These are phyloP conservation scores for Blennius ocellaris DNA, from an alignment of 2,113 vertebrate genomes.

Conservation along the genomic window DNA sequence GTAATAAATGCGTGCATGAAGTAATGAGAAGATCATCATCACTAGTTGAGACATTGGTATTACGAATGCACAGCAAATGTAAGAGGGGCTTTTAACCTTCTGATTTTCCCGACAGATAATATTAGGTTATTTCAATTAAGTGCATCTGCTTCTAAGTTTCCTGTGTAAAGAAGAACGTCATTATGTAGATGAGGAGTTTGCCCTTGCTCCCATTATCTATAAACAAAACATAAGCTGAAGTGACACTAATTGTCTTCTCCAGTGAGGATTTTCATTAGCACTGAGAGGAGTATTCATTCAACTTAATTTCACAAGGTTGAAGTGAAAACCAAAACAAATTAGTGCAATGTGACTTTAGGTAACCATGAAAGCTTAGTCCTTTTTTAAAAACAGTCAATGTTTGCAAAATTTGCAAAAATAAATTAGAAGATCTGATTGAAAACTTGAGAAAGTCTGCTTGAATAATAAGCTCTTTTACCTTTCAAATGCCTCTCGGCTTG, in stretches of 20 bases:
- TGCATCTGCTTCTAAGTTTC: slow-evolving; percentile 15
- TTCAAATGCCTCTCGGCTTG: slow-evolving; percentile 1
- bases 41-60: slow-evolving; percentile 13
- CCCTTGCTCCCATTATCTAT: slow-evolving; percentile 8
- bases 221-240: slow-evolving; percentile 21
- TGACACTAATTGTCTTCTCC: slow-evolving; percentile 10
- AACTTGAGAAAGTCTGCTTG: neutral
- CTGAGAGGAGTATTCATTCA: slow-evolving; percentile 20
- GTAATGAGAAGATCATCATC: slow-evolving; percentile 19
- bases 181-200: slow-evolving; percentile 12
- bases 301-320: slow-evolving; percentile 10
- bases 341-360: slow-evolving; percentile 27
- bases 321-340: slow-evolving; percentile 4
- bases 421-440: neutral
- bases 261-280: slow-evolving; percentile 21
- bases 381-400: slow-evolving; percentile 38
- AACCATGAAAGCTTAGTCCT: slow-evolving; percentile 29
- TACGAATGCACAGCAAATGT: slow-evolving; percentile 38
- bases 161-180: slow-evolving; percentile 26
- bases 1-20: neutral
- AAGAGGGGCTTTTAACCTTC: slow-evolving; percentile 14
- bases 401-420: slow-evolving; percentile 47
- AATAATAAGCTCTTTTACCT: neutral
- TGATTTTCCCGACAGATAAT: slow-evolving; percentile 25
- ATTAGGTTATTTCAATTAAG: slow-evolving; percentile 25